Evolutionary conservation across 1,140 invertebrate species (phyloP).

Genomic region (Hyles euphorbiae): DNA sequence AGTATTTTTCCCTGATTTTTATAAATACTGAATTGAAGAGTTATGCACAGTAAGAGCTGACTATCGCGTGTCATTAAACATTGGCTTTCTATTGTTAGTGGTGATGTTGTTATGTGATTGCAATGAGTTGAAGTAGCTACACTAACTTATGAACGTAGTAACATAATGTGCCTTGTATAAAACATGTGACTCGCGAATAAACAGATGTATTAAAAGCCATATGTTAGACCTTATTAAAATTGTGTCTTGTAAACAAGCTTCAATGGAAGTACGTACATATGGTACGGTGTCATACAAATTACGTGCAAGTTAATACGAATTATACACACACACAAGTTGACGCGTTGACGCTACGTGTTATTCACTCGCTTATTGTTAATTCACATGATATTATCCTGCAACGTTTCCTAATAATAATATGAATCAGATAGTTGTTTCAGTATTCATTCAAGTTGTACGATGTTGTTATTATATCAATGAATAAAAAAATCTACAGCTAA

Average conservation of each 20-base stretch:
- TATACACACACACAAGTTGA: background rate
- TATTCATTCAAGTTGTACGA: no score
- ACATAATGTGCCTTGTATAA: conserved; percentile 18
- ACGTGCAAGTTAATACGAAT: background rate
- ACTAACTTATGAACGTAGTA: background rate
- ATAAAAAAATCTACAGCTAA: no score
- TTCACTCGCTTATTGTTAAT: no score
- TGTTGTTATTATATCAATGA: background rate
- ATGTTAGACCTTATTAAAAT: conserved; percentile 39
- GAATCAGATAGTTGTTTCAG: no score
- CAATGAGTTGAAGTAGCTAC: no score
- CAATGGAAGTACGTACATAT: conserved; percentile 4
- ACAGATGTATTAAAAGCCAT: conserved; percentile 50
- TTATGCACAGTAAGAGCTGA: no score
- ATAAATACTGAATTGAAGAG: no score
- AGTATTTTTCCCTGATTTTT: no score
- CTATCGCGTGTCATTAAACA: no score
- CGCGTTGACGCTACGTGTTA: background rate
- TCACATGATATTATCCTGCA: no score
- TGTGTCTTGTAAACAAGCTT: conserved; percentile 25
- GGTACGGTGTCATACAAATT: background rate
- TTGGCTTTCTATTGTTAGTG: no score
- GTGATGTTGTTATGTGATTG: background rate
- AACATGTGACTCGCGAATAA: conserved; percentile 24
- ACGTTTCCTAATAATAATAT: no score